A percentile compares a stretch with the other conserved stretches of the same genome.
Conservation (phyloP, 2,113 vertebrate genomes). For the Pogona vitticeps region DNA sequence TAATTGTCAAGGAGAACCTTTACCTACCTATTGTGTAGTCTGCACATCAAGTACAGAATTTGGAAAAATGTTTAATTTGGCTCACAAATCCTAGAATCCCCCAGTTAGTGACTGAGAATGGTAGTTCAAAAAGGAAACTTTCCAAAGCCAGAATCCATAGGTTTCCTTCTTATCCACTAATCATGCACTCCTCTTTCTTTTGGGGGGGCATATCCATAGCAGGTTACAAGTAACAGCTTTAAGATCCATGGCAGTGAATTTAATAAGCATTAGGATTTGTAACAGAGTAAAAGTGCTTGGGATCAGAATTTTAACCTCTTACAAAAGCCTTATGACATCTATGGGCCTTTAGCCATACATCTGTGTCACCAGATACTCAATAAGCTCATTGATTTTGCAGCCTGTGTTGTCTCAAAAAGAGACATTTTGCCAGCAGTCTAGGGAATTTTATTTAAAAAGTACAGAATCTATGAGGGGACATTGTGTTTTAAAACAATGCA, state of each 20-base stretch:
- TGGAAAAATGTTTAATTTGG: no score
- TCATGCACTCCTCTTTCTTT: not conserved
- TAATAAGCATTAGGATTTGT: not conserved
- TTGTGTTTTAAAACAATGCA: slow-evolving; percentile 1
- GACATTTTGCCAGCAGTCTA: slow-evolving; percentile 10
- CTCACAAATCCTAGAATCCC: no score
- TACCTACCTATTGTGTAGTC: no score
- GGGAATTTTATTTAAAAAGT: not conserved
- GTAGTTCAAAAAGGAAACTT: not conserved
- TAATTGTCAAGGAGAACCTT: no score
- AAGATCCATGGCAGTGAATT: not conserved
- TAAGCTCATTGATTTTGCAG: not conserved
- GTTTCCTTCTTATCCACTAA: not conserved
- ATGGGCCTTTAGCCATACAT: not conserved
- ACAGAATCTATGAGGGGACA: not conserved
- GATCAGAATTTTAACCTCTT: not conserved
- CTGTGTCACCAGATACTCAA: not conserved
- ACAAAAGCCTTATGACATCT: not conserved
- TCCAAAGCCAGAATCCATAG: not conserved
- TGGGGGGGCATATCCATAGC: not conserved
- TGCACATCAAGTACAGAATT: no score
- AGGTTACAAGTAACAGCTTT: not conserved
- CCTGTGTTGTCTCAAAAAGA: not conserved
- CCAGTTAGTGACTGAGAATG: not conserved
- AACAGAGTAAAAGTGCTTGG: not conserved